Base-by-base conservation (phyloP, 2,888 invertebrate species). In the Spodoptera picta region DNA sequence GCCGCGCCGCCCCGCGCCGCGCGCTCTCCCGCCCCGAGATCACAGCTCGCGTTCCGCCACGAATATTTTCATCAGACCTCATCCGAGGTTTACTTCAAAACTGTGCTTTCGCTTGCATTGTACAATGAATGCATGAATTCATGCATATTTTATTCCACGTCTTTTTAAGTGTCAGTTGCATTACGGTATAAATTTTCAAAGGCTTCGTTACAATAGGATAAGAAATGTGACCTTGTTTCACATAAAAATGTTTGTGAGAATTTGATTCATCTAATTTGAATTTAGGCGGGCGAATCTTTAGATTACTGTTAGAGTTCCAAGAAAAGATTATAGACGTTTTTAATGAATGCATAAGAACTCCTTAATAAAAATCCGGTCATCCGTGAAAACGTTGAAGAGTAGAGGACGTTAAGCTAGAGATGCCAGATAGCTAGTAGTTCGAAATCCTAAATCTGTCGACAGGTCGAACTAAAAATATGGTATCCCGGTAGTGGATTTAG, bases 41-140 rank as follows among this genome's bases (percentile, higher is more conserved):
- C 65, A 57, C 62, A 69, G 64, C 65, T 51, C 53, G 46, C 49
- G 41, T 51, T 48, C 52, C 45, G 45, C 27, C 43, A 60, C 63
- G 66, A 73, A 70, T 76, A 76, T 66, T 76, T 72, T 66, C 62
- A 76, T 70, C 65, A 47, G 49, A 60, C 65, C 60, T 54, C 47
- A 50, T 59, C 52, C 48, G 41, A 78, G 66, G 73, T 76, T 66
- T 68, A 50, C 73, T 70, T 54, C 57, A 53, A 62, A 65, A 69
- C 66, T 63, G 63, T 68, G 67, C 57, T 66, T 58, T 55, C 63
- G 58, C 63, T 79, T 77, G 60, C 69, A 74, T 71, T 77, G 75
- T 70, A 57, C 56, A 67, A 64, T 58, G 19, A 19, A 19, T 19
- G 19, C 19, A 19, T 19, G 19, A 19, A 45, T 67, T 66, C 41